Conservation (phyloP, 2,888 invertebrate genomes). For the Carcina quercana region DNA sequence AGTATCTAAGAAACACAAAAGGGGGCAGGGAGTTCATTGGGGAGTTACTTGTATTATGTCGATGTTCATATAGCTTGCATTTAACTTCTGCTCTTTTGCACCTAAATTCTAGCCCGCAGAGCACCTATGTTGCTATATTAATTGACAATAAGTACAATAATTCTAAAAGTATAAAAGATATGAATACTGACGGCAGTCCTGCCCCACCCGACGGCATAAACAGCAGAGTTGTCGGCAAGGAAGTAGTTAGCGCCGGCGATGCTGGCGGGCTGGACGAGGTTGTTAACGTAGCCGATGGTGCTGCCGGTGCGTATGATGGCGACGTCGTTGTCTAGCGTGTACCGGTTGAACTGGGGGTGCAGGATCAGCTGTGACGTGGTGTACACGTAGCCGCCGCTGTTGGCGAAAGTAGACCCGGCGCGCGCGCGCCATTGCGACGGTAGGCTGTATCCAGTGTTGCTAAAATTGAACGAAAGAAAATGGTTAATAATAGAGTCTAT, state of each 20-base stretch:
- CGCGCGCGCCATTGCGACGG: slow-evolving; percentile 30
- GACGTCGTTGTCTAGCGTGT: slow-evolving; percentile 25
- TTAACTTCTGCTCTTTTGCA: no score
- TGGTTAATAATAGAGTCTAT: no score
- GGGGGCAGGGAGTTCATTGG: no score
- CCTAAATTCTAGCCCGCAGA: no score
- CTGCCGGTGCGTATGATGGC: slow-evolving; percentile 22
- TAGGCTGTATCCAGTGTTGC: slow-evolving; percentile 7
- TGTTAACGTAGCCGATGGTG: slow-evolving; percentile 14
- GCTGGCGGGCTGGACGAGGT: slow-evolving; percentile 16
- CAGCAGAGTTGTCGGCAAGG: slow-evolving; percentile 24
- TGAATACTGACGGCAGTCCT: slow-evolving; percentile 23
- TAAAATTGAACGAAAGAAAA: neutral
- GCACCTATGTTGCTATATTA: no score
- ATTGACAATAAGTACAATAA: no score
- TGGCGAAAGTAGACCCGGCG: slow-evolving; percentile 22
- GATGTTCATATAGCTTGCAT: no score
- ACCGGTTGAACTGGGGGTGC: slow-evolving; percentile 28
- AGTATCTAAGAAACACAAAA: no score
- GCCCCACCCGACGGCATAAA: slow-evolving; percentile 35
- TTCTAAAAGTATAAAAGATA: no score
- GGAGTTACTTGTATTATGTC: no score
- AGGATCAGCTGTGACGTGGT: slow-evolving; percentile 6
- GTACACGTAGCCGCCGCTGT: slow-evolving; percentile 21
- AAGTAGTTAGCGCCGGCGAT: slow-evolving; percentile 27